Conservation (phyloP, 2,797 vertebrate genomes). For the Melanogrammus aeglefinus region DNA sequence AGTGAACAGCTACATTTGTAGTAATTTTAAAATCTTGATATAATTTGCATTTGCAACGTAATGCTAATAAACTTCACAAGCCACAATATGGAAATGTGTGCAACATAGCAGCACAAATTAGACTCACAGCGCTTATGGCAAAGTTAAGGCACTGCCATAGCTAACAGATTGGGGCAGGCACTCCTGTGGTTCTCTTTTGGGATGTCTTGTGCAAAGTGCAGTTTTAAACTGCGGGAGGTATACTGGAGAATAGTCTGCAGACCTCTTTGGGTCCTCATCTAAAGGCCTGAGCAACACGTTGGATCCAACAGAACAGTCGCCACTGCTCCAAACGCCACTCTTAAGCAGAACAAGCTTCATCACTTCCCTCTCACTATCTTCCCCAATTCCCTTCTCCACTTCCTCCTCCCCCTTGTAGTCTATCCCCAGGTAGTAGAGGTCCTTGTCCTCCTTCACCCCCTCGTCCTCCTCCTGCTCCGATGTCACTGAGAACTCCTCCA, state of each 20-base stretch:
- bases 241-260: conserved; percentile 51
- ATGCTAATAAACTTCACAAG: conserved; percentile 15
- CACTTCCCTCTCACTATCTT: conserved; percentile 36
- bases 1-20: conserved; percentile 31
- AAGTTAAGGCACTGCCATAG: conserved; percentile 10
- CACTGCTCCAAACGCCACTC: conserved; percentile 44
- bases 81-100: conserved; percentile 19
- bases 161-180: conserved; percentile 29
- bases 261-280: conserved; percentile 23
- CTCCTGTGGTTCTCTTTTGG: conserved; percentile 55
- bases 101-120: background rate
- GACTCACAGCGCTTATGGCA: conserved; percentile 9
- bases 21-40: conserved; percentile 20
- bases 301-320: conserved; percentile 51
- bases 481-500: conserved; percentile 82
- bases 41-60: conserved; percentile 27
- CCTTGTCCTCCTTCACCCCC: conserved; percentile 41
- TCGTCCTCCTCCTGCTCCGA: conserved; percentile 70
- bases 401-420: conserved; percentile 60
- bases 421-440: conserved; percentile 77
- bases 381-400: conserved; percentile 47
- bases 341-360: conserved; percentile 49
- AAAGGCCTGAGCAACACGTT: conserved; percentile 46
- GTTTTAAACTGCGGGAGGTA: conserved; percentile 89
- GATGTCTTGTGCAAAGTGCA: conserved; percentile 53